Conservation (phyloP, 1,140 invertebrate genomes). For the Sipha flava region DNA sequence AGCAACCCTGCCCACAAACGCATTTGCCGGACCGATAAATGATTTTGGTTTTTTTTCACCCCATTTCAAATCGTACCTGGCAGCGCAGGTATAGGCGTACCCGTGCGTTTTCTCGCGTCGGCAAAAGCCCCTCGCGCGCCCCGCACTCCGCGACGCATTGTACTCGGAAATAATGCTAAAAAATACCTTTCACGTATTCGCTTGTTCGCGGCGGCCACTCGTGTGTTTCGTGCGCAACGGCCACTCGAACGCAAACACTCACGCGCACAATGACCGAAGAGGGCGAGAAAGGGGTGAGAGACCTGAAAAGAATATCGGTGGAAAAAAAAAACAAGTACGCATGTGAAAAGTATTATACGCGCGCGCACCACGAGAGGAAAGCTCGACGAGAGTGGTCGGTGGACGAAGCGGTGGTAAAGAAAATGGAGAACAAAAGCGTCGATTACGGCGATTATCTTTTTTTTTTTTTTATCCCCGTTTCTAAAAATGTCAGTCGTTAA, state of each 20-base stretch:
- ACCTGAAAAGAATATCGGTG: neutral
- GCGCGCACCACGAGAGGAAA: neutral
- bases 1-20: no score
- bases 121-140: neutral
- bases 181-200: neutral
- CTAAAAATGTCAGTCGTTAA: constrained; percentile 5
- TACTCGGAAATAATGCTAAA: no score
- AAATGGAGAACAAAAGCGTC: constrained; percentile 16
- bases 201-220: neutral
- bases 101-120: no score
- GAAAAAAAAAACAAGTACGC: neutral
- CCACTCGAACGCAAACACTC: neutral
- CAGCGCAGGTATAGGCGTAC: no score
- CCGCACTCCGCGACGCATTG: neutral
- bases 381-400: neutral
- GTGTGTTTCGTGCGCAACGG: neutral
- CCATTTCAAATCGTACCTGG: neutral
- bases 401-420: neutral
- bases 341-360: neutral
- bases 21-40: neutral
- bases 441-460: neutral
- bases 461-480: neutral
- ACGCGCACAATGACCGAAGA: neutral
- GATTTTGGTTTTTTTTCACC: neutral
- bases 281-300: neutral